Evolutionary conservation across 1,140 invertebrate genomes (phyloP).

Genomic region (Drosophila kohkoa): DNA sequence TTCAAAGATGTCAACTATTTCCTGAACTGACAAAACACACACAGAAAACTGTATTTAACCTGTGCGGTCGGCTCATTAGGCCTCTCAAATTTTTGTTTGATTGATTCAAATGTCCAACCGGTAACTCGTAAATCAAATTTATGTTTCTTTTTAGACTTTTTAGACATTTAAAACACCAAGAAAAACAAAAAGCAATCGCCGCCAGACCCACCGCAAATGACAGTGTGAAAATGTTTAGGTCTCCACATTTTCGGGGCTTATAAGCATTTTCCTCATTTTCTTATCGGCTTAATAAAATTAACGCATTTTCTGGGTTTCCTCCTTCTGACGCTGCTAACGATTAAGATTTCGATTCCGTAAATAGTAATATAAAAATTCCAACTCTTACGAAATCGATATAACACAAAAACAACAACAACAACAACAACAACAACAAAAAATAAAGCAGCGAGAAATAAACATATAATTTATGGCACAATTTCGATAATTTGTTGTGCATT

Average conservation of each 20-base stretch:
- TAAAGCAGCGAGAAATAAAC: constrained; percentile 23
- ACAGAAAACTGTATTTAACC: constrained; percentile 1
- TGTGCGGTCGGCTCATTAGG: constrained; percentile 68
- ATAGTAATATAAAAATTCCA: constrained; percentile 23
- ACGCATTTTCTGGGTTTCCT: constrained; percentile 26
- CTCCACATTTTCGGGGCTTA: constrained; percentile 8
- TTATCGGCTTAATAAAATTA: constrained; percentile 46
- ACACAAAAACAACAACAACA: constrained; percentile 5
- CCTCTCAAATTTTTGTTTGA: constrained; percentile 51
- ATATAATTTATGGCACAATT: constrained; percentile 77
- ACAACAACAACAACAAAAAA: too few relatives aligned
- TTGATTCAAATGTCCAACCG: constrained; percentile 55
- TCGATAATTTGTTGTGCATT: constrained; percentile 68
- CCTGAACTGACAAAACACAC: constrained; percentile 29
- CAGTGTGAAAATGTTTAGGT: constrained; percentile 36
- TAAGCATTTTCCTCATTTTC: constrained; percentile 1
- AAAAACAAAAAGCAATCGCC: constrained; percentile 15
- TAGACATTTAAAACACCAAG: constrained; percentile 31
- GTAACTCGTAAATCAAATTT: constrained; percentile 79
- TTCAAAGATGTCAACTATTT: constrained; percentile 65
- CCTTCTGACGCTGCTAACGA: constrained; percentile 4
- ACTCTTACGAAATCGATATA: constrained; percentile 37
- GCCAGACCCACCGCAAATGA: constrained; percentile 29
- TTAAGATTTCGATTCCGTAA: constrained; percentile 18
- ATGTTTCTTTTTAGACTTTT: constrained; percentile 45